Evolutionary conservation across 2,888 invertebrate genomes (phyloP).

Genomic region (Hirtodrosophila alboralis): DNA sequence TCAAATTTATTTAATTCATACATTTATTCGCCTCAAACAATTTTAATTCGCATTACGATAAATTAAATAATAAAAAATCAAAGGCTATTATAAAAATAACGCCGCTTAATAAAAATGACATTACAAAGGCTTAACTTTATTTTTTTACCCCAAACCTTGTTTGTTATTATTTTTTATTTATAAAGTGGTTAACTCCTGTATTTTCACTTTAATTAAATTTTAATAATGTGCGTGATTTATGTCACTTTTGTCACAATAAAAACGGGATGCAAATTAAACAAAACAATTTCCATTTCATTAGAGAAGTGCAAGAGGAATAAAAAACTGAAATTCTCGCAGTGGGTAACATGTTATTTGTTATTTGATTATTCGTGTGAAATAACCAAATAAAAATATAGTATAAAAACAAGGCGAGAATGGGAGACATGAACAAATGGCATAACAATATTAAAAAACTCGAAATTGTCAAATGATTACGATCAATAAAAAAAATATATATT

Average conservation of each 20-base stretch:
- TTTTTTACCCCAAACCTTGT: slow-evolving; percentile 12
- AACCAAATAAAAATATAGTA: no score
- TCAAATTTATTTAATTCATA: no score
- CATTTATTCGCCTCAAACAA: no score
- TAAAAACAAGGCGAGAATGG: no score
- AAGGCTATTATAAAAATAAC: no score
- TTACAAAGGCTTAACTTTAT: slow-evolving; percentile 9
- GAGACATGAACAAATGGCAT: no score
- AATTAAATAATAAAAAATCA: slow-evolving; percentile 7
- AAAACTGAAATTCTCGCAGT: neutral
- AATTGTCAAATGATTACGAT: no score
- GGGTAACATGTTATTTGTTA: no score
- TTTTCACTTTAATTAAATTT: slow-evolving; percentile 61
- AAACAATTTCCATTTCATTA: slow-evolving; percentile 12
- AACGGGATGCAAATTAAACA: neutral
- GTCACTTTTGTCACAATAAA: slow-evolving; percentile 21
- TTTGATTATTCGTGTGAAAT: no score
- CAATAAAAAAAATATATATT: no score
- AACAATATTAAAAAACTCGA: no score
- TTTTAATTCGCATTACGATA: no score
- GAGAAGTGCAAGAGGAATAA: slow-evolving; percentile 8
- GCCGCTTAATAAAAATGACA: slow-evolving; percentile 16
- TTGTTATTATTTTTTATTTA: slow-evolving; percentile 27
- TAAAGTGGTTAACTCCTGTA: slow-evolving; percentile 38
- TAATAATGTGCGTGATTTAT: slow-evolving; percentile 48